phyloP scores from a whole-genome alignment of 2,113 vertebrate species.

The Copsychus sechellarum region DNA sequence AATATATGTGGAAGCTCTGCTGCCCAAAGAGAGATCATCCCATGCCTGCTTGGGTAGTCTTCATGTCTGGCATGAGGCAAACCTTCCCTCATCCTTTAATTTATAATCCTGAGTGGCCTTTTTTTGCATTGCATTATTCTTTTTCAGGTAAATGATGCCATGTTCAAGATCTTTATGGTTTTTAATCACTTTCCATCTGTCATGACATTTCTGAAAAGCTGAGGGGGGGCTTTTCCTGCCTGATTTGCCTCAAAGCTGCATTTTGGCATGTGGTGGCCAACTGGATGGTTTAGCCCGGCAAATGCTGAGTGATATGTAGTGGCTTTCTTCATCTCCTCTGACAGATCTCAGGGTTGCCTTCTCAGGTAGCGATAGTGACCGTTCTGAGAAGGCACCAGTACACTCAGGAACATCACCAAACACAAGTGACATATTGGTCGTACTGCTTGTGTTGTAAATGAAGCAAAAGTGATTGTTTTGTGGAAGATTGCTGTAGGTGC shows the following conservation, averaged over 20 bases:
- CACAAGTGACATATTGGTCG: rapidly evolving
- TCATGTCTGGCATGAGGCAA: neutral
- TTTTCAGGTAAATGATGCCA: slow-evolving; percentile 21
- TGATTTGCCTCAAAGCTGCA: neutral
- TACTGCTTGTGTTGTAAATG: neutral
- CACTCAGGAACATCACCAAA: rapidly evolving
- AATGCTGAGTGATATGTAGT: neutral
- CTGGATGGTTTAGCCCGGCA: neutral
- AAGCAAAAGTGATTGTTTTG: neutral
- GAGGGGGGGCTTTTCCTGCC: neutral
- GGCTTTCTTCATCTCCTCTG: neutral
- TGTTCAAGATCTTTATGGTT: slow-evolving; percentile 18
- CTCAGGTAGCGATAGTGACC: rapidly evolving
- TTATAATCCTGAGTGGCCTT: slow-evolving; percentile 35
- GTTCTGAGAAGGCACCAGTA: rapidly evolving
- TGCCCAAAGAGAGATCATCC: neutral
- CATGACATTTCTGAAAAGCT: neutral
- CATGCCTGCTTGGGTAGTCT: neutral
- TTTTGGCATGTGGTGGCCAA: neutral
- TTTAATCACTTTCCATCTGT: slow-evolving; percentile 51
- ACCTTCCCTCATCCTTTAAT: neutral
- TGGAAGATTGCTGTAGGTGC: neutral
- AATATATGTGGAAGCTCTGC: neutral
- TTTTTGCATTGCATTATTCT: neutral
- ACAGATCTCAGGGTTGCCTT: neutral